Base-by-base conservation (phyloP, 2,888 invertebrate species). In the Metellina segmentata region DNA sequence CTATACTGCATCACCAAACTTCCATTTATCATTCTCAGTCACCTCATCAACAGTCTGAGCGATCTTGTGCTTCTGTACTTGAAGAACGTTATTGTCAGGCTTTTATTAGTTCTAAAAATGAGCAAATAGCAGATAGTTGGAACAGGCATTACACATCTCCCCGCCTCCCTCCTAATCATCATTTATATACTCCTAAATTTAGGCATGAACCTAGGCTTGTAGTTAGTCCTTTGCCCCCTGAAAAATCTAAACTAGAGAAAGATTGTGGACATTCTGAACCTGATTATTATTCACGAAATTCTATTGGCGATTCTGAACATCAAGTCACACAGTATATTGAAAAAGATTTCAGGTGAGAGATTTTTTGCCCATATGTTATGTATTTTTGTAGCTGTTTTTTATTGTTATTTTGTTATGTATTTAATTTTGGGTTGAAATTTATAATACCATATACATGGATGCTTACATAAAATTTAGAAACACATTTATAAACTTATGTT, bases 321-420 rank as follows among this genome's bases (percentile, higher is more conserved):
- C 94, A 94, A 75, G 95, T 94, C 93, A 94, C 94, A 69, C 95
- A 94, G 91, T 94, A 94, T 93, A 95, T 95, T 95, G 94, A 95
- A 88, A 95, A 95, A 92, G 95, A 95, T 93, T 94, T 95, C 83
- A 94, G 95, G 79, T 96, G 95, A 85, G 79, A 70, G 0, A 7
- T 53, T 7, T 51, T 71, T 34, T 34, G 4, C 34, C 34, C 4
- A 34, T 34, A 34, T 34, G 1, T 34, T 34, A 2, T 4, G 34
- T 34, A 34, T 34, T 34, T 34, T 34, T 34, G 34, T 34, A 4
- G 34, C 48, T 9, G 11, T 81, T 34, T 34, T 49, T 85, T 9
- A 16, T 1, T 7, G 7, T 79, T 51, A 9, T 1, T 52, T 79
- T 79, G 52, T 19, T 16, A n/a, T 79, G 16, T 79, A 53, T 51